A percentile compares a stretch with the other conserved stretches of the same genome.
Conservation (phyloP, 2,888 invertebrate genomes). For the Coenonympha arcania region DNA sequence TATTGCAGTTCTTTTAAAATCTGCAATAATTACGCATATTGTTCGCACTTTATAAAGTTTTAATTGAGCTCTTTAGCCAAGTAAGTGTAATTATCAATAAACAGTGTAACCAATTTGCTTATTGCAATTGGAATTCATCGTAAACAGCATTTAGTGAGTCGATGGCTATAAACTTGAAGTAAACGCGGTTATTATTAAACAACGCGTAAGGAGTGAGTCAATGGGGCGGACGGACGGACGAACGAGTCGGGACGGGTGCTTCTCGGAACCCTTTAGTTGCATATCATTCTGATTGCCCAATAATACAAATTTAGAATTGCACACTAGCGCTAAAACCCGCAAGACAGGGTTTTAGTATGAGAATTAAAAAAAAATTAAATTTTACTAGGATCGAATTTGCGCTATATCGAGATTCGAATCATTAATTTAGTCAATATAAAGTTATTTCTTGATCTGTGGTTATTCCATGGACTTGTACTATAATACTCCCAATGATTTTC, state of each 20-base stretch:
- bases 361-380: no score
- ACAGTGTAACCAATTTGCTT: neutral
- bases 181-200: slow-evolving; percentile 60
- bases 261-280: slow-evolving; percentile 68
- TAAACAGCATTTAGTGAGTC: slow-evolving; percentile 11
- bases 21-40: neutral
- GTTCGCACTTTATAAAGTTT: neutral
- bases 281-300: slow-evolving; percentile 68
- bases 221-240: slow-evolving; percentile 56
- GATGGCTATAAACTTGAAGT: slow-evolving; percentile 36
- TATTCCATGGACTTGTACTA: no score
- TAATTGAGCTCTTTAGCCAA: neutral
- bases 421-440: no score
- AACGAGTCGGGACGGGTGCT: slow-evolving; percentile 54
- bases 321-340: slow-evolving; percentile 34
- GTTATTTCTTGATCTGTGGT: no score
- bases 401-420: no score
- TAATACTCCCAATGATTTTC: no score
- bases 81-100: neutral
- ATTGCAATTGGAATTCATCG: neutral
- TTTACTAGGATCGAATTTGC: no score
- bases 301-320: slow-evolving; percentile 54
- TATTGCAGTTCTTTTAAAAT: neutral
- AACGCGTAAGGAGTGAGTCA: slow-evolving; percentile 64
- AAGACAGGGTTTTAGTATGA: no score